Evolutionary conservation across 2,113 vertebrate species (phyloP).

Genomic region (Osmerus eperlanus): DNA sequence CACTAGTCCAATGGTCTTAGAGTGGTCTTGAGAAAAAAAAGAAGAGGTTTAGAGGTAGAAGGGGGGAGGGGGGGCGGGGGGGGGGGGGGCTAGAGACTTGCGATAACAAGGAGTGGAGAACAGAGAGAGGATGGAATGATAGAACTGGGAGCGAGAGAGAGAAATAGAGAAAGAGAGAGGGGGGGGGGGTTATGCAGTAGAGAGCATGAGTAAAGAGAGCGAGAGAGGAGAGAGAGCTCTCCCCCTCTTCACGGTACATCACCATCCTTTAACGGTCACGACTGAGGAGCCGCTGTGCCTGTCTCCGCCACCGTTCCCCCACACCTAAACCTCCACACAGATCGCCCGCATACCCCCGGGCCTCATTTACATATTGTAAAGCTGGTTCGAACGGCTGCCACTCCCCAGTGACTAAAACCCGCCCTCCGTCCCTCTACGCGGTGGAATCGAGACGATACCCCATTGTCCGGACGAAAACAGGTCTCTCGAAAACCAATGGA

Average conservation of each 20-base stretch:
- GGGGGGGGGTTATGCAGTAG: no score
- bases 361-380: not conserved
- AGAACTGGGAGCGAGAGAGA: constrained; percentile 22
- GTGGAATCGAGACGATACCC: constrained; percentile 13
- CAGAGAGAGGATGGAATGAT: constrained; percentile 10
- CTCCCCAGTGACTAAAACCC: not conserved
- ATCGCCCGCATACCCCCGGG: constrained; percentile 8
- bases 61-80: not conserved
- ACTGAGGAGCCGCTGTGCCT: constrained; percentile 4
- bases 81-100: constrained; percentile 28
- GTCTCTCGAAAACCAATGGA: constrained; percentile 44
- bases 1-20: constrained; percentile 48
- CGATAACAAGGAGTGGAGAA: constrained; percentile 41
- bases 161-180: constrained; percentile 13
- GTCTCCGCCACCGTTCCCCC: not conserved
- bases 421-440: not conserved
- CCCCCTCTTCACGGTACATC: constrained; percentile 33
- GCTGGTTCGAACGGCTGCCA: constrained; percentile 9
- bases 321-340: constrained; percentile 7
- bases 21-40: constrained; percentile 28
- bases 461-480: constrained; percentile 38
- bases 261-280: constrained; percentile 35
- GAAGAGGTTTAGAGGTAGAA: constrained; percentile 10
- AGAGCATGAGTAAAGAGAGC: no score
- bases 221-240: constrained; percentile 21